Evolutionary conservation across 2,888 invertebrate genomes (phyloP).

Genomic region (Panorpa germanica): DNA sequence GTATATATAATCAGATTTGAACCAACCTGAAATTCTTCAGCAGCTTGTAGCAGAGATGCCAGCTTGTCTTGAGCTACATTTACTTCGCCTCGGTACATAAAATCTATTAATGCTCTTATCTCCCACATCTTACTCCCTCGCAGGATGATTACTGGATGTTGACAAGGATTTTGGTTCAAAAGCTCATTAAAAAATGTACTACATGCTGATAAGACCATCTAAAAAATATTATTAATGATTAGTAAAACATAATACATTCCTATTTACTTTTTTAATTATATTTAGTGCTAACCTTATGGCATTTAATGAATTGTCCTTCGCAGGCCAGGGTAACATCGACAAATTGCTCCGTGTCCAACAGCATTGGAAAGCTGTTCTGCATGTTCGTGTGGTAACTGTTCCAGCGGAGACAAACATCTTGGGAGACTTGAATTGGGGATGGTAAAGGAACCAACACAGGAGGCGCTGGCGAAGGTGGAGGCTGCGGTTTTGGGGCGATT

Average conservation of each 20-base stretch:
- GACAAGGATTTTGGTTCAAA: constrained; percentile 53
- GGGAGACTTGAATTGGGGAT: no score
- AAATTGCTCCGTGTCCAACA: constrained; percentile 58
- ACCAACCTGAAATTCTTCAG: constrained; percentile 57
- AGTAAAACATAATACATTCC: no score
- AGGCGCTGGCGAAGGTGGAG: no score
- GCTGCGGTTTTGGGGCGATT: no score
- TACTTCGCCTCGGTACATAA: constrained; percentile 67
- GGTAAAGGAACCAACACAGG: no score
- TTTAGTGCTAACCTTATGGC: no score
- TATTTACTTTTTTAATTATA: no score
- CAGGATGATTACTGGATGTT: constrained; percentile 61
- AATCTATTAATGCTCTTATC: constrained; percentile 58
- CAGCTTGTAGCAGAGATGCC: constrained; percentile 50
- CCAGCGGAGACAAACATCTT: constrained; percentile 62
- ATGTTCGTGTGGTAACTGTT: constrained; percentile 67
- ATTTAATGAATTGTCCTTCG: constrained; percentile 57
- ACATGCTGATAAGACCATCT: constrained; percentile 58
- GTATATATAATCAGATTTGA: no score
- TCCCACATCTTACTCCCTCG: constrained; percentile 60
- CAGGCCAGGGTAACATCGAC: constrained; percentile 68
- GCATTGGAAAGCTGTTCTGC: constrained; percentile 56
- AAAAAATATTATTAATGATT: no score
- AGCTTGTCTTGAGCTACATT: constrained; percentile 59
- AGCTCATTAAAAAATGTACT: constrained; percentile 55